Evolutionary conservation across 2,888 invertebrate species (phyloP), one percentile per base, ranked within the genome.

Genomic region (Cephus nigrinus): DNA sequence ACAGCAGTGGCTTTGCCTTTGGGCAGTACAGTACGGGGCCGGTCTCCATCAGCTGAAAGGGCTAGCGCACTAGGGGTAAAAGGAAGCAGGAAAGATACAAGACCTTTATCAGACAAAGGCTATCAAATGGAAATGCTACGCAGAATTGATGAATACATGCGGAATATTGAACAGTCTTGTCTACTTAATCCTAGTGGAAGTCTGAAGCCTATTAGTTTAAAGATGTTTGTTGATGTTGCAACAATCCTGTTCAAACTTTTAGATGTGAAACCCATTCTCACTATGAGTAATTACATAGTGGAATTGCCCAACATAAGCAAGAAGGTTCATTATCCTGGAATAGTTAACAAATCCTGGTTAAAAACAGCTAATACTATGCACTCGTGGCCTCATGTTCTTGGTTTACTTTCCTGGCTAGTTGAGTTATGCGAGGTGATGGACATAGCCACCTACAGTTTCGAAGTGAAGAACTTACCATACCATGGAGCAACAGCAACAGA

Each of bases 321-420:
- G 81, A 92, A 93, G 2, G 88, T 94, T 30, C 92, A 93, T 83
- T 94, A 94, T 90, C 93, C 94, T 1, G 94, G 93, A 11, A 80
- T 90, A 0, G 91, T 94, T 23, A 92, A 93, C 82, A 94, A 94
- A 90, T 93, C 94, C 0, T 94, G 94, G 94, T 88, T 94, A 84
- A 93, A 93, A 88, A 93, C 94, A 0, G 94, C 93, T 5, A 94
- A 94, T 89, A 93, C 93, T 0, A 91, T 93, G 84, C 94, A 94
- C 86, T 93, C 94, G 0, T 94, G 93, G 90, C 93, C 93, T 1
- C 93, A 93, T 68, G 94, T 94, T 73, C 87, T 94, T 11, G 94
- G 93, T 0, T 93, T 94, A 88, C 89, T 94, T 15, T 92, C 92
- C 0, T 94, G 94, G 90, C 86, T 94, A 0, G 88, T 93, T 68